phyloP scores from a whole-genome alignment of 2,888 invertebrate species.

The Cerastis leucographa region DNA sequence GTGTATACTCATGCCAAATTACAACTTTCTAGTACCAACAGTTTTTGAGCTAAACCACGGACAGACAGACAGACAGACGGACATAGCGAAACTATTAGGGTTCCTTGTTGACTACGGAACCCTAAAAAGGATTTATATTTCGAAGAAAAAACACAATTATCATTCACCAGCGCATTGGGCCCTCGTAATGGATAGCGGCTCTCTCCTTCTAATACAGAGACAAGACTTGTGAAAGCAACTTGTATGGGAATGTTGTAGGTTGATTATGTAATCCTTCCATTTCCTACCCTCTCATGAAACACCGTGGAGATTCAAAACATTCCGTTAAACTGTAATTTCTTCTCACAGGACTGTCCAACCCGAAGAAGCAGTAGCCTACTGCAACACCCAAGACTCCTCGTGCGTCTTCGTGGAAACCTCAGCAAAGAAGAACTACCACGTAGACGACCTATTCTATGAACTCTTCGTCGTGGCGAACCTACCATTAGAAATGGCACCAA shows the following conservation, averaged over 20 bases:
- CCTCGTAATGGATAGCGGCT: not conserved
- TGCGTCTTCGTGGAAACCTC: slow-evolving; percentile 96
- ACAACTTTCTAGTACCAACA: too few relatives aligned
- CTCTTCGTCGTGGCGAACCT: slow-evolving; percentile 95
- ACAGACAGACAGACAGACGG: too few relatives aligned
- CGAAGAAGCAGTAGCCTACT: slow-evolving; percentile 95
- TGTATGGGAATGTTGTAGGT: not conserved
- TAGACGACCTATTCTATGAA: slow-evolving; percentile 96
- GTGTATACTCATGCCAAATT: too few relatives aligned
- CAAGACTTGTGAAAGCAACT: not conserved
- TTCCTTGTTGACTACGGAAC: too few relatives aligned
- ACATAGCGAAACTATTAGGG: too few relatives aligned
- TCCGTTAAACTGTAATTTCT: not conserved
- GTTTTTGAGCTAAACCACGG: too few relatives aligned
- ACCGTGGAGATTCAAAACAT: not conserved
- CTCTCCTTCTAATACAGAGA: not conserved
- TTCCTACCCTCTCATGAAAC: not conserved
- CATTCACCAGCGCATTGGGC: not conserved
- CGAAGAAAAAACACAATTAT: not conserved
- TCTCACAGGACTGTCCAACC: slow-evolving; percentile 92
- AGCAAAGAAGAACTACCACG: slow-evolving; percentile 94
- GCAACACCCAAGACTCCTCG: slow-evolving; percentile 93
- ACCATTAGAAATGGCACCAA: slow-evolving; percentile 97
- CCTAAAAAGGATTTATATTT: not conserved
- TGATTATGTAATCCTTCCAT: not conserved